phyloP scores from a whole-genome alignment of 2,888 invertebrate genomes.

The Hypomecis atomaria region DNA sequence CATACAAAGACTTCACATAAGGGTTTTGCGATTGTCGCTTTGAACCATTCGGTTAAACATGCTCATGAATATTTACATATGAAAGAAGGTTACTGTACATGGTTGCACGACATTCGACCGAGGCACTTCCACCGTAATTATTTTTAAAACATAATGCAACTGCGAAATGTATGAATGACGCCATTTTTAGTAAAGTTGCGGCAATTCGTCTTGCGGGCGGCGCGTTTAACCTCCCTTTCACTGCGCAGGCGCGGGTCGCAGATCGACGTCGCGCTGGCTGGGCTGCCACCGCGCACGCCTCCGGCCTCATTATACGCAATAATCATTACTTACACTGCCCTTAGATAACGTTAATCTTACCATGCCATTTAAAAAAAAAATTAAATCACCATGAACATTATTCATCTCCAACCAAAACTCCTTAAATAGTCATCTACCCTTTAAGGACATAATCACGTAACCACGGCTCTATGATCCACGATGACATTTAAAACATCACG shows the following conservation, averaged over 20 bases:
- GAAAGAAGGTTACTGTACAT: conserved; percentile 46
- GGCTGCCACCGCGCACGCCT: conserved; percentile 40
- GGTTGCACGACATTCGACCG: conserved; percentile 51
- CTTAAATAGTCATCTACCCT: conserved; percentile 46
- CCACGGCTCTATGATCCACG: conserved; percentile 48
- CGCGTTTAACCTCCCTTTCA: conserved; percentile 81
- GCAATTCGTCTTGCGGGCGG: conserved; percentile 75
- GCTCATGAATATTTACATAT: conserved; percentile 34
- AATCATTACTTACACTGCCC: conserved; percentile 10
- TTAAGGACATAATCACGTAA: conserved; percentile 48
- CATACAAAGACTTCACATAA: conserved; percentile 18
- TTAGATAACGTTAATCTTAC: conserved; percentile 1
- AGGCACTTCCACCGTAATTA: conserved; percentile 57
- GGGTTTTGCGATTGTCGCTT: conserved; percentile 11
- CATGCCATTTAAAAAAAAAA: not conserved
- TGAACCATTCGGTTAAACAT: conserved; percentile 28
- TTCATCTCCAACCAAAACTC: conserved; percentile 1
- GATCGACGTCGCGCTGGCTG: conserved; percentile 67
- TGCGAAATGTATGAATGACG: conserved; percentile 78
- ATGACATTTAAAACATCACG: conserved; percentile 66
- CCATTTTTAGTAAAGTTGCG: conserved; percentile 81
- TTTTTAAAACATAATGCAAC: conserved; percentile 70
- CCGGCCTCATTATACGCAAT: conserved; percentile 20
- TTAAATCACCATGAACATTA: not conserved
- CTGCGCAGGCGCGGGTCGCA: conserved; percentile 48